Base-by-base conservation (phyloP, 2,797 vertebrate genomes). In the Brachymystax lenok region DNA sequence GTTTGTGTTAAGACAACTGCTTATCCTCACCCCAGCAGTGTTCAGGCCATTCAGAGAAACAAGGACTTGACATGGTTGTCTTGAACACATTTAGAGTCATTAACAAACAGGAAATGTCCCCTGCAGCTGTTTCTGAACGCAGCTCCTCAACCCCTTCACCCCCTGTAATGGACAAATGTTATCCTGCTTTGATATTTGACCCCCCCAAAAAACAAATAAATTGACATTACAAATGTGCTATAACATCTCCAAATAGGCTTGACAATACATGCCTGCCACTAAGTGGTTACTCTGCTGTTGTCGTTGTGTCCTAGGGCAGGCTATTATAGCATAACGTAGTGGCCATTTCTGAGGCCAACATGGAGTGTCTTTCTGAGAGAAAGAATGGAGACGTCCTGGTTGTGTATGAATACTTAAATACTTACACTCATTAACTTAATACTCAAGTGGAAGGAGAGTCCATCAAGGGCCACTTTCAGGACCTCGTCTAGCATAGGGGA, bases 21-120 rank as follows among this genome's bases (percentile, higher is more conserved):
- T 33, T 24, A 46, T 28, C 81, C 92, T 86, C 84, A 80, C 73
- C 80, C 84, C 91, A 91, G 90, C 89, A 89, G 71, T 82, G 82
- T 84, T 88, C 82, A 80, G 92, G 91, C 91, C 89, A 86, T 89
- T 92, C 74, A 88, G 72, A 80, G 85, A 91, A 89, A 87, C 14
- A 74, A 66, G 16, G 61, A 88, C 91, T 89, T 92, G 90, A 93
- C 93, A 95, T 93, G 92, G 91, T 91, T 93, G 93, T 93, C 92
- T 95, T 94, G 91, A 93, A 89, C 90, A 91, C 92, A 93, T 94
- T 94, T 94, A 93, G 92, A 89, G 92, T 94, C 93, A 94, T 94
- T 94, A 94, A 91, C 92, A 92, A 94, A 94, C 94, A 94, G 94
- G 93, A 94, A 94, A 91, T 93, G 92, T 92, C 90, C 93, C 92